Evolutionary conservation across 2,113 vertebrate species (phyloP).

Genomic region (Corythaixoides concolor): DNA sequence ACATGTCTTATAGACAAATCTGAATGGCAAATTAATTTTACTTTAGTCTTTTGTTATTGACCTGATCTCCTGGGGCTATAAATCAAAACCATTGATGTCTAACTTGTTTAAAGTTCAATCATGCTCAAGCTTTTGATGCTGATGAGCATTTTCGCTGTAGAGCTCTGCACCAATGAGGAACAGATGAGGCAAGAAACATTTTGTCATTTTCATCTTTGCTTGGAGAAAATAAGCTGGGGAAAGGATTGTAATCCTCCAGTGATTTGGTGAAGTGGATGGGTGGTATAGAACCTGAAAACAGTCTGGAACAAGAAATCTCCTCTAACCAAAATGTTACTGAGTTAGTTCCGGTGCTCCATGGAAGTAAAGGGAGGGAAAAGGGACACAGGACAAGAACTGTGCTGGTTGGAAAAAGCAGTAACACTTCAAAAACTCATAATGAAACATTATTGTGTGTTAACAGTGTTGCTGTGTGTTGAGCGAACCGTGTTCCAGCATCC

Average conservation of each 20-base stretch:
- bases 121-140: neutral
- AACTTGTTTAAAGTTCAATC: neutral
- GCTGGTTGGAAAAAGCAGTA: neutral
- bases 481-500: neutral
- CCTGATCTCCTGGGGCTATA: neutral
- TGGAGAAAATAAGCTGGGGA: neutral
- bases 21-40: slow-evolving; percentile 36
- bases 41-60: neutral
- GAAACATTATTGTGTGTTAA: neutral
- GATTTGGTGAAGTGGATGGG: neutral
- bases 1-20: neutral
- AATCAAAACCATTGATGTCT: slow-evolving; percentile 38
- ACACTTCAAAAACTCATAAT: neutral
- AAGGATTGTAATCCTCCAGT: neutral
- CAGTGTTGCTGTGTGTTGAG: neutral
- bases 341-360: neutral
- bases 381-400: neutral
- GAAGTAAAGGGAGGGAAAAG: neutral
- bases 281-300: neutral
- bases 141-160: neutral
- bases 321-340: neutral
- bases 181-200: neutral
- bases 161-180: neutral
- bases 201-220: neutral
- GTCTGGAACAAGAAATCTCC: neutral